Evolutionary conservation across 1,140 invertebrate genomes (phyloP).

Genomic region (Phortica variegata): DNA sequence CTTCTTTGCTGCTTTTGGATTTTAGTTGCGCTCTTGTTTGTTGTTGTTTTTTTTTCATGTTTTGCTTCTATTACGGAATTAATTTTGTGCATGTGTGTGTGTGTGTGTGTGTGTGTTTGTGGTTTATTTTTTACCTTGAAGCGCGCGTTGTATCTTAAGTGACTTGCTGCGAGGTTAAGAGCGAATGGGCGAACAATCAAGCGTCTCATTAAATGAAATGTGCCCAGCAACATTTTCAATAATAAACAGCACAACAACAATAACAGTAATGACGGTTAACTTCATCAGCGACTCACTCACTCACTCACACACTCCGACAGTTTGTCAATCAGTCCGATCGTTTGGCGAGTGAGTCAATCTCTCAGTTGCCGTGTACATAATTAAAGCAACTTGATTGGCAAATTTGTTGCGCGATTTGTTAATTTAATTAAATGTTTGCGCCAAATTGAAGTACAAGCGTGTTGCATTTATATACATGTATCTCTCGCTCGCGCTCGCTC

Average conservation of each 20-base stretch:
- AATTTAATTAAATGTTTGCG: conserved; percentile 49
- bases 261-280: conserved; percentile 24
- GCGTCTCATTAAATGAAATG: conserved; percentile 28
- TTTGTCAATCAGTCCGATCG: too few relatives aligned
- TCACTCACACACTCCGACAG: too few relatives aligned
- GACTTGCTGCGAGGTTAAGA: too few relatives aligned
- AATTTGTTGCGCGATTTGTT: conserved; percentile 34
- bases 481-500: conserved; percentile 10
- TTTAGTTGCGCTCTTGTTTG: conserved; percentile 4
- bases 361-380: conserved; percentile 17
- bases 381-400: conserved; percentile 25
- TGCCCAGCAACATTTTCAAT: too few relatives aligned
- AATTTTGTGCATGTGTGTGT: too few relatives aligned
- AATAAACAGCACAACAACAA: conserved; percentile 11
- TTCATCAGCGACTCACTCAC: not conserved
- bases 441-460: conserved; percentile 11
- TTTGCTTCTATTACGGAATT: too few relatives aligned
- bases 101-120: too few relatives aligned
- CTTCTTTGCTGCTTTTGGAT: too few relatives aligned
- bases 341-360: not conserved
- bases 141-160: too few relatives aligned
- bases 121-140: too few relatives aligned
- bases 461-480: conserved; percentile 46
- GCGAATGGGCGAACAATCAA: not conserved
- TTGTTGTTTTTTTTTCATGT: not conserved